Conservation (phyloP, 2,113 vertebrate genomes). For the Felis catus region F.catus_Fca126_mat1.0 CM031419.1:189833001-189833500, state of each 20-base stretch:
- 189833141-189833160: not conserved
- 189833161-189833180: not conserved
- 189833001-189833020: not conserved
- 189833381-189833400: constrained; percentile 53
- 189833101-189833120: not conserved
- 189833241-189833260: not conserved
- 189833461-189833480: not conserved
- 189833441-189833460: not conserved
- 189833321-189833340: constrained; percentile 58
- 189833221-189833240: not conserved
- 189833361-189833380: not conserved
- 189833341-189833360: constrained; percentile 48
- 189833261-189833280: constrained; percentile 4
- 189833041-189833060: not conserved
- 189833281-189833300: not conserved
- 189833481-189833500: not conserved
- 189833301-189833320: constrained; percentile 37
- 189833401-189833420: constrained; percentile 50
- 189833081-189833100: not conserved
- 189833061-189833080: not conserved
- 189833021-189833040: not conserved
- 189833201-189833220: not conserved
- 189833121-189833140: not conserved
- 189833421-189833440: not conserved
- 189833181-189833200: not conserved